Evolutionary conservation across 2,113 vertebrate species (phyloP), one percentile per base, ranked within the genome.

Genomic region (Perca schrenkii): DNA sequence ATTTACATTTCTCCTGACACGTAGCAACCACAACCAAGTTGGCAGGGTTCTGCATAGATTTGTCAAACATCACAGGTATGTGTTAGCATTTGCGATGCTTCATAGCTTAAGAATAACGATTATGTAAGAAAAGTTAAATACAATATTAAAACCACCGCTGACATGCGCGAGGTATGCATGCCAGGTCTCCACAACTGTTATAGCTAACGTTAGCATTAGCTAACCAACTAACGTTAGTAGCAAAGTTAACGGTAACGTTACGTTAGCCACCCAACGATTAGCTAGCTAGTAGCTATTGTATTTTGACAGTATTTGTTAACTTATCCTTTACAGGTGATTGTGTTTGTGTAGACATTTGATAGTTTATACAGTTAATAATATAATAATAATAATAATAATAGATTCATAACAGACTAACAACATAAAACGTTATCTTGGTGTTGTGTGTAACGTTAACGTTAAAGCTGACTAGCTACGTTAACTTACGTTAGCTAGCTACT

Each of bases 1-100:
- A 8, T 66, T 16, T 83, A 72, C 61, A 49, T 82, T 64, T 71
- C 69, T 89, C 77, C 74, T 95, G 95, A 96, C 95, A 96, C 95
- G 95, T 96, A 95, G 93, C 92, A 90, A 69, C 90, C 22, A 77
- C 82, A 80, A 85, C 62, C 52, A 71, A 85, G 88, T 89, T 91
- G 92, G 92, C 82, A 87, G 77, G 43, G 75, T 25, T 83, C 60
- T 72, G 77, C 19, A 12, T 17, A 22, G 54, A 71, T 69, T 82
- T 78, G 81, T 74, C 76, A 54, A 79, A 83, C 84, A 31, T 28
- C 77, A 68, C 77, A 80, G 92, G 93, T 94, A 87, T 34, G 75
- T 17, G 1, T 62, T 6, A 2, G 2, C 15, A 3, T 6, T 22
- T 36, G 14, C 53, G 22, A 25, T 60, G 4, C 8, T 14, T 61